Evolutionary conservation across 2,888 invertebrate species (phyloP), one percentile per base, ranked within the genome.

Genomic region (Leptopilina syphax): DNA sequence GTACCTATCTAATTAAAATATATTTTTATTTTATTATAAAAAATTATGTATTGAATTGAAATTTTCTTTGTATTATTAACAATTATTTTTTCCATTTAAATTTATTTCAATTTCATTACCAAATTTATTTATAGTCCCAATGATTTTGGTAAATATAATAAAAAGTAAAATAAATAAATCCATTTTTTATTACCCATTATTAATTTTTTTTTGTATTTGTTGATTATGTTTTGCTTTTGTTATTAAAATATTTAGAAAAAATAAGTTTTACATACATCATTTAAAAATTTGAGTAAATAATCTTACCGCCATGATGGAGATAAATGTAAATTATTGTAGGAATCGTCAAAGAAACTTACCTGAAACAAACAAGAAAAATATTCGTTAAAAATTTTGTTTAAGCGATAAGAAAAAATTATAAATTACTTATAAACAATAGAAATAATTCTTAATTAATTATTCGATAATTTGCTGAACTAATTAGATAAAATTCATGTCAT

Each of bases 331-430:
- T 1, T 50, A 50, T 10, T 3, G 9, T 12, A 12, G 18, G n/a
- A 34, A n/a, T 27, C 57, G 13, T 34, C 24, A 57, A 57, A 73
- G 8, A 27, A 73, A 73, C 73, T 73, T 57, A 73, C 73, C 73
- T 73, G 34, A 73, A 73, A 73, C 73, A 73, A 34, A 73, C 3
- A 73, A 27, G 13, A 57, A 18, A 50, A 57, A 12, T 3, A 54
- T 8, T 27, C 1, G 44, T 1, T 54, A 57, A 13, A 73, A 57
- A 54, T 34, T 8, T 7, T 34, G 0, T 24, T 47, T 10, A 12
- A 50, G 13, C 6, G 34, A 2, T 3, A 27, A 13, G 3, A 0
- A 12, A 27, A 50, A 50, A 27, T 70, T 1, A 63, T 8, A 50
- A 50, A 27, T 70, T 1, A 63, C 1, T 18, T 8, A 63, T 18